Evolutionary conservation across 2,797 vertebrate species (phyloP).

Genomic region (Eptatretus atami): DNA sequence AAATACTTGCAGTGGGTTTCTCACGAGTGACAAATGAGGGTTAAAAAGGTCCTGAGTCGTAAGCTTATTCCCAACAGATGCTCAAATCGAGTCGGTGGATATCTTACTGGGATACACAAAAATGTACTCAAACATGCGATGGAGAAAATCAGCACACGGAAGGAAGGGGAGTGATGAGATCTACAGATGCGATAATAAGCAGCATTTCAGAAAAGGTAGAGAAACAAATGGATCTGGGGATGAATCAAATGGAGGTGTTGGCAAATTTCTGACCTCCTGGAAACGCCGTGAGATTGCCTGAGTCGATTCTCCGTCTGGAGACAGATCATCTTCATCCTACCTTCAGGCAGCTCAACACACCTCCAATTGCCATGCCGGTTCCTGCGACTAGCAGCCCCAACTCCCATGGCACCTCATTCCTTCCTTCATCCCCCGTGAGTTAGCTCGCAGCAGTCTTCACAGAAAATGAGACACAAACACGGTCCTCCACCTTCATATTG

Average conservation of each 20-base stretch:
- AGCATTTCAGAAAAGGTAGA: constrained; percentile 1
- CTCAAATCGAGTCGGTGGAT: too few relatives aligned
- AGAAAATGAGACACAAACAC: not conserved
- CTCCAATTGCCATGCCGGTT: constrained; percentile 46
- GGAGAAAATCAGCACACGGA: too few relatives aligned
- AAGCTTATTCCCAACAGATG: too few relatives aligned
- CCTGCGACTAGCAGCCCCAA: constrained; percentile 30
- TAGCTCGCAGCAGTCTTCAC: constrained; percentile 51
- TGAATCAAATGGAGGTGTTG: too few relatives aligned
- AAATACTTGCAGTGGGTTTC: too few relatives aligned
- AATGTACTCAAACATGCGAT: too few relatives aligned
- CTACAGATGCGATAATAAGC: too few relatives aligned
- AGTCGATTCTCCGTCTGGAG: constrained; percentile 67
- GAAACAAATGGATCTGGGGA: not conserved
- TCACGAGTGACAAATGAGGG: too few relatives aligned
- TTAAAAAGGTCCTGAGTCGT: too few relatives aligned
- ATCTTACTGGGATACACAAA: too few relatives aligned
- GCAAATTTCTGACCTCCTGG: constrained; percentile 37
- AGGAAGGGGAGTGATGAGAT: too few relatives aligned
- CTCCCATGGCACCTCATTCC: constrained; percentile 51
- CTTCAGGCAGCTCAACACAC: constrained; percentile 79
- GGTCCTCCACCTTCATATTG: too few relatives aligned
- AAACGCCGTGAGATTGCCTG: constrained; percentile 76
- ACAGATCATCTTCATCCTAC: constrained; percentile 62
- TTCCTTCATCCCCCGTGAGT: constrained; percentile 45